A percentile compares a stretch with the other conserved stretches of the same genome.
Conservation (phyloP, 2,888 invertebrate species). For the Spisula solida region DNA sequence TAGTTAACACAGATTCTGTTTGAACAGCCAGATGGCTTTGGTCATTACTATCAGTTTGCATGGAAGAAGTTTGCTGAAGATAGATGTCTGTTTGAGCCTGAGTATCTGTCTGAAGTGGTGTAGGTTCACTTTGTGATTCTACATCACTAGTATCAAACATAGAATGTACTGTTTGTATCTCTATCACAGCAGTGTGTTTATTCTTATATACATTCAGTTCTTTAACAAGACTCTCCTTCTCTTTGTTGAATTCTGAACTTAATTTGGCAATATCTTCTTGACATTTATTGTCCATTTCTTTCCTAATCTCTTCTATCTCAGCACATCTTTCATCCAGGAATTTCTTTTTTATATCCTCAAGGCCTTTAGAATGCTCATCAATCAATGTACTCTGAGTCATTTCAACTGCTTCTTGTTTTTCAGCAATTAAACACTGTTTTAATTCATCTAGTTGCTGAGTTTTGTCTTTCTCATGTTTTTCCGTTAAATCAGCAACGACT, state of each 20-base stretch:
- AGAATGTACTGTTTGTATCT: slow-evolving; percentile 58
- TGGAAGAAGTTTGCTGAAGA: slow-evolving; percentile 37
- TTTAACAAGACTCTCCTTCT: slow-evolving; percentile 78
- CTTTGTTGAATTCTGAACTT: slow-evolving; percentile 67
- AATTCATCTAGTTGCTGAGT: slow-evolving; percentile 63
- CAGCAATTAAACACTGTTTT: slow-evolving; percentile 52
- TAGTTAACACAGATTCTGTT: slow-evolving; percentile 53
- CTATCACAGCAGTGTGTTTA: slow-evolving; percentile 28
- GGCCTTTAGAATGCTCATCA: slow-evolving; percentile 60
- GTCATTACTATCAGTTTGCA: slow-evolving; percentile 60
- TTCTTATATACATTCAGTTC: slow-evolving; percentile 57
- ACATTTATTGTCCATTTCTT: slow-evolving; percentile 62
- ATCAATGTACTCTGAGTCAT: slow-evolving; percentile 57
- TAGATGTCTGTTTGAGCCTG: slow-evolving; percentile 57
- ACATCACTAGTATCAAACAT: slow-evolving; percentile 51
- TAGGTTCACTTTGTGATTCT: slow-evolving; percentile 67
- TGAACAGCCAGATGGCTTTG: slow-evolving; percentile 59
- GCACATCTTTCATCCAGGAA: slow-evolving; percentile 64
- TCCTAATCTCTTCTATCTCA: slow-evolving; percentile 52
- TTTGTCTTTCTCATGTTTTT: slow-evolving; percentile 57
- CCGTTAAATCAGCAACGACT: slow-evolving; percentile 51
- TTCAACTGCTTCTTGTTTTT: slow-evolving; percentile 66
- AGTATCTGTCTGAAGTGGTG: slow-evolving; percentile 50
- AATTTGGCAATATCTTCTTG: slow-evolving; percentile 60
- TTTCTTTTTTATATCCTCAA: slow-evolving; percentile 68